These are phyloP conservation scores for Catharus minimus DNA, from an alignment of 2,113 vertebrate species.

Conservation along the genomic window DNA sequence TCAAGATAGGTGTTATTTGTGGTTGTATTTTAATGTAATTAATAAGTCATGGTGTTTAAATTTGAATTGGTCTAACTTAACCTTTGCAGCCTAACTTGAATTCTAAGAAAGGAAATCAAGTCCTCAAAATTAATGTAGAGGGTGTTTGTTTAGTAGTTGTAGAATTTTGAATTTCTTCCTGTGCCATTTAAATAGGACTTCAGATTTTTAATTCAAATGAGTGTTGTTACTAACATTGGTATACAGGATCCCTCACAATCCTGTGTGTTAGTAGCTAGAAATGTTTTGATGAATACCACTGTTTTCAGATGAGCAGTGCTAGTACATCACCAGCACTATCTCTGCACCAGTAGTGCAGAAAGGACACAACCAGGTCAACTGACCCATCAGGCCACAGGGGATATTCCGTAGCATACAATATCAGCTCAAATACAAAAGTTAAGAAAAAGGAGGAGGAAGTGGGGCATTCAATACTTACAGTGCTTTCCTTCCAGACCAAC, in stretches of 20 bases:
- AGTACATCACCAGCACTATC: neutral
- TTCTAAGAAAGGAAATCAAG: neutral
- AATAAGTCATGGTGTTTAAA: neutral
- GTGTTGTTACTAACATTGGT: neutral
- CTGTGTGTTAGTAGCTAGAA: neutral
- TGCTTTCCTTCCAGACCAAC: neutral
- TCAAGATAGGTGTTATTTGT: neutral
- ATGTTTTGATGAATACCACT: neutral
- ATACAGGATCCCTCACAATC: neutral
- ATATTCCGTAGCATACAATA: neutral
- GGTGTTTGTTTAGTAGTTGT: neutral
- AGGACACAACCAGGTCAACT: neutral
- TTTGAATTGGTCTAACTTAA: neutral
- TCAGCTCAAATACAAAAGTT: neutral
- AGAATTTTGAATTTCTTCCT: neutral
- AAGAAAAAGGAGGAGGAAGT: neutral
- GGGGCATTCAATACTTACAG: neutral
- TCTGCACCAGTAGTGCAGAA: neutral
- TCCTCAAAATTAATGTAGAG: neutral
- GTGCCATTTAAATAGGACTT: neutral
- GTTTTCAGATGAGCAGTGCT: neutral
- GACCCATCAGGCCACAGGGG: too few relatives aligned
- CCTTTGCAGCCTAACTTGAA: neutral
- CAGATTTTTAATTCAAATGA: neutral
- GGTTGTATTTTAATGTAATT: neutral